These are phyloP conservation scores for Venustaconcha ellipsiformis DNA, from an alignment of 1,140 invertebrate species.

Conservation along the genomic window DNA sequence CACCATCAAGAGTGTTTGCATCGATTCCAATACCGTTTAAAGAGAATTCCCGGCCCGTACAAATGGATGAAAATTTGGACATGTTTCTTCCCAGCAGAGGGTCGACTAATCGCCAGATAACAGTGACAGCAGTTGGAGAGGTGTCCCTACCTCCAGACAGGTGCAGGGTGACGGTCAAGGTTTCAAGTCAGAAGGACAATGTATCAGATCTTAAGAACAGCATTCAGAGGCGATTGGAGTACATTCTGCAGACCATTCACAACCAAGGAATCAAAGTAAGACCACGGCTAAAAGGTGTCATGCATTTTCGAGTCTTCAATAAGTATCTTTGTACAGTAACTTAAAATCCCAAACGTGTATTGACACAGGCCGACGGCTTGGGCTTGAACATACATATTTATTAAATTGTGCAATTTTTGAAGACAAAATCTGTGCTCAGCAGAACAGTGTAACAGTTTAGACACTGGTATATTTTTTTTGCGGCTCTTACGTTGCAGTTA, in stretches of 20 bases:
- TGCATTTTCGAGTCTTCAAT: not conserved
- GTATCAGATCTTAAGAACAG: conserved; percentile 65
- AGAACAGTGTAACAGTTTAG: not conserved
- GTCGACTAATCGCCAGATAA: conserved; percentile 47
- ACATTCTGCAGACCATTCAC: conserved; percentile 60
- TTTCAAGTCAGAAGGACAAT: conserved; percentile 55
- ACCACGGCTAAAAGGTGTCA: not conserved
- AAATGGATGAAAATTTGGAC: not conserved
- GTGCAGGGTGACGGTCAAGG: conserved; percentile 52
- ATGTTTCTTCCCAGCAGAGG: conserved; percentile 14
- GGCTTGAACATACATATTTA: too few relatives aligned
- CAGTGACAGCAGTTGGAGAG: conserved; percentile 62
- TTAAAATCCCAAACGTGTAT: not conserved
- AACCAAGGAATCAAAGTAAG: conserved; percentile 60
- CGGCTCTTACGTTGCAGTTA: too few relatives aligned
- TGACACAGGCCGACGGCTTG: too few relatives aligned
- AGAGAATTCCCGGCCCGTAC: not conserved
- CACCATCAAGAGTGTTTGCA: conserved; percentile 41
- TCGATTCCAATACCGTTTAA: conserved; percentile 26
- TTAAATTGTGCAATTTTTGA: not conserved
- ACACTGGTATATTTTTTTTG: not conserved
- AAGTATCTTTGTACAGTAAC: not conserved
- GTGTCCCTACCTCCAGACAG: conserved; percentile 58
- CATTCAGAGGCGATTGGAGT: conserved; percentile 60
- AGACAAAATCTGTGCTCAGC: not conserved